These are phyloP conservation scores for Scrobipalpa atriplicella DNA, from an alignment of 2,888 invertebrate genomes.

Conservation along the genomic window DNA sequence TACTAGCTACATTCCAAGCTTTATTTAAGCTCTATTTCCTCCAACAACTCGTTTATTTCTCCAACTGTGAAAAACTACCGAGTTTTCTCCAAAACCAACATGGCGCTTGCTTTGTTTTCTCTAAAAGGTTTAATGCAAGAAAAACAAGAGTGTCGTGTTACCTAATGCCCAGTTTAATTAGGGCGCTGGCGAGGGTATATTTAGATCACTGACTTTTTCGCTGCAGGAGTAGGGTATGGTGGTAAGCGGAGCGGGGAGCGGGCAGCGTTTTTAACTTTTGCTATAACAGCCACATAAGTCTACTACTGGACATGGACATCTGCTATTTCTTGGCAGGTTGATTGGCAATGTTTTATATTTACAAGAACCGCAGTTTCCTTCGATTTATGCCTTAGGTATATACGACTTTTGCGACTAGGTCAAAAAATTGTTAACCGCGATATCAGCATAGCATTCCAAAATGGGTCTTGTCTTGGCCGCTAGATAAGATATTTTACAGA, in stretches of 20 bases:
- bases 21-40: too few relatives aligned
- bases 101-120: slow-evolving; percentile 32
- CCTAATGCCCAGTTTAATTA: slow-evolving; percentile 52
- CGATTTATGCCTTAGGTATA: too few relatives aligned
- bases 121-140: slow-evolving; percentile 47
- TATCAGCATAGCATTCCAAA: too few relatives aligned
- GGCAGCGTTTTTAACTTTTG: not conserved
- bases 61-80: slow-evolving; percentile 3
- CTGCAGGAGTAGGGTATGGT: slow-evolving; percentile 39
- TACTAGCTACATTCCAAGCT: too few relatives aligned
- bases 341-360: too few relatives aligned
- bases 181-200: slow-evolving; percentile 50
- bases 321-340: too few relatives aligned
- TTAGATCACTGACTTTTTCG: slow-evolving; percentile 57
- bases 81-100: slow-evolving; percentile 23
- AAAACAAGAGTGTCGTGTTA: slow-evolving; percentile 57
- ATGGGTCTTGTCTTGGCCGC: too few relatives aligned
- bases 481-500: too few relatives aligned
- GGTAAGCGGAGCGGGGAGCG: slow-evolving; percentile 22
- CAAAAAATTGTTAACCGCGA: too few relatives aligned
- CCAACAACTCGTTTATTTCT: slow-evolving; percentile 3
- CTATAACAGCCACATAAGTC: not conserved
- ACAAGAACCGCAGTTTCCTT: too few relatives aligned
- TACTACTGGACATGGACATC: too few relatives aligned
- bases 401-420: too few relatives aligned